Percentiles rank a stretch among this genome's conserved stretches.
Conservation (phyloP, 2,797 vertebrate species). For the Coracias cyanogaster region DNA sequence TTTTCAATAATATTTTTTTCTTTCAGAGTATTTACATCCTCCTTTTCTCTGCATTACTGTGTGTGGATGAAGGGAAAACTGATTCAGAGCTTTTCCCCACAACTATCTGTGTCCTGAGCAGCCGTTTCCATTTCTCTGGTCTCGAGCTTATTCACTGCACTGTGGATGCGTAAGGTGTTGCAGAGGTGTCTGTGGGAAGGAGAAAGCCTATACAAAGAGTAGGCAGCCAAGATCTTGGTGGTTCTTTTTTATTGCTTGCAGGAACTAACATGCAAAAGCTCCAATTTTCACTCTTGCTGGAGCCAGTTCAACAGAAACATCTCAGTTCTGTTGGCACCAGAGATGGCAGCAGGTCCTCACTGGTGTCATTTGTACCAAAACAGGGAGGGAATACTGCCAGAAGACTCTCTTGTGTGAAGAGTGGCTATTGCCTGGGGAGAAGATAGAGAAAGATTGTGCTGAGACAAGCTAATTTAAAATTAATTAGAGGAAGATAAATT, state of each 20-base stretch:
- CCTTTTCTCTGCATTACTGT: background rate
- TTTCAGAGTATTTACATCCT: background rate
- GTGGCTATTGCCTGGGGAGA: background rate
- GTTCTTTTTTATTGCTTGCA: background rate
- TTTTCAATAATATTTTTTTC: background rate
- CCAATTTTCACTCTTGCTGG: background rate
- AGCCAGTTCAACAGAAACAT: background rate
- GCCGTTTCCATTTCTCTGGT: background rate
- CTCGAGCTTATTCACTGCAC: background rate
- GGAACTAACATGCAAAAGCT: background rate
- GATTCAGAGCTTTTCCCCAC: background rate
- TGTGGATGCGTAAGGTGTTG: background rate
- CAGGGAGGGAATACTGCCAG: background rate
- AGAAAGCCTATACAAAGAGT: background rate
- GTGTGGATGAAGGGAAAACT: background rate
- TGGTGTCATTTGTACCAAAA: slow-evolving; percentile 3
- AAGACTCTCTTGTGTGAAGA: background rate
- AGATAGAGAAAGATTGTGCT: background rate
- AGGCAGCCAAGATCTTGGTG: background rate
- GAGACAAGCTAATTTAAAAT: background rate
- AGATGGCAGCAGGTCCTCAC: background rate
- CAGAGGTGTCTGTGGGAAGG: background rate
- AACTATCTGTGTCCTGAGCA: background rate
- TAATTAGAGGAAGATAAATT: background rate
- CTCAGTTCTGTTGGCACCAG: background rate